Conservation (phyloP, 2,888 invertebrate genomes). For the Candidula unifasciata region DNA sequence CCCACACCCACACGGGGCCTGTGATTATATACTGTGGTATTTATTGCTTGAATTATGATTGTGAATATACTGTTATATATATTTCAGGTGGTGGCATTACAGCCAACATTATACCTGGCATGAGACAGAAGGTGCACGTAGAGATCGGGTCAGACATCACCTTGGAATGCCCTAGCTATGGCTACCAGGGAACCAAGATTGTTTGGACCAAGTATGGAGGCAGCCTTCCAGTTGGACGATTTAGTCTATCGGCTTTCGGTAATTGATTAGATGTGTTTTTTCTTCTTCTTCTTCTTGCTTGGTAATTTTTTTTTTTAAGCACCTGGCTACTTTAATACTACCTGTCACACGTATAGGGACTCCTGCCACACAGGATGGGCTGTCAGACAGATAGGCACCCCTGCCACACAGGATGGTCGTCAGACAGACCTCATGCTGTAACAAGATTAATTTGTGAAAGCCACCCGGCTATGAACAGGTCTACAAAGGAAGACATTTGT, state of each 20-base stretch:
- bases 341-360: too few relatives aligned
- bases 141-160: conserved; percentile 29
- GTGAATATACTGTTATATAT: neutral
- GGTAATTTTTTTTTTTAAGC: too few relatives aligned
- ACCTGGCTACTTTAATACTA: too few relatives aligned
- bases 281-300: too few relatives aligned
- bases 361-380: too few relatives aligned
- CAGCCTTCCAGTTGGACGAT: conserved; percentile 35
- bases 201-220: conserved; percentile 50
- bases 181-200: conserved; percentile 17
- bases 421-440: too few relatives aligned
- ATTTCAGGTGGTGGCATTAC: neutral
- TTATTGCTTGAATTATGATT: neutral
- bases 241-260: conserved; percentile 30
- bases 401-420: too few relatives aligned
- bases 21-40: neutral
- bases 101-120: conserved; percentile 9
- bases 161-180: conserved; percentile 53
- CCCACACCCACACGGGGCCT: too few relatives aligned
- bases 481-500: too few relatives aligned
- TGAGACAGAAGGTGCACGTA: conserved; percentile 33
- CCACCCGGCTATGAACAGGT: too few relatives aligned
- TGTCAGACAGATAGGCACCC: too few relatives aligned
- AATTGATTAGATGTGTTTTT: neutral
- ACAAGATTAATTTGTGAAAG: too few relatives aligned